Percentiles rank a stretch among this genome's conserved stretches.
These are phyloP conservation scores for Pristionchus exspectatus DNA, from an alignment of 2,888 invertebrate species.

Conservation along the genomic window DNA sequence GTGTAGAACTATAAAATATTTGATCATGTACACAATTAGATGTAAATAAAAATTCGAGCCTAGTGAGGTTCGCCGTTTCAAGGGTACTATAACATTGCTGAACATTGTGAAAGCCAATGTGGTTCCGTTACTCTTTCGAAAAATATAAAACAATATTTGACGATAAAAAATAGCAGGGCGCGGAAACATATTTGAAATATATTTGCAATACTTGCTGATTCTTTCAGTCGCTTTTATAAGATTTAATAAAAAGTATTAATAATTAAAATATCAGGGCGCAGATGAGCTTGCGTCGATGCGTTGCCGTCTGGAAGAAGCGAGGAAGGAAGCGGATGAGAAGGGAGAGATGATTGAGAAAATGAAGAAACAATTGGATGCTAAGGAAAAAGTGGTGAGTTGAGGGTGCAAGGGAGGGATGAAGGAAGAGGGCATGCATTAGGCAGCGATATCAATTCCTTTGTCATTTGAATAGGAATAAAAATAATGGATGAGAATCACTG, in stretches of 20 bases:
- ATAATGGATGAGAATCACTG: too few relatives aligned
- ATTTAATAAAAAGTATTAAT: too few relatives aligned
- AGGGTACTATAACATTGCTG: too few relatives aligned
- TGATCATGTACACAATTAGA: too few relatives aligned
- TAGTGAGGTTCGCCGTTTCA: too few relatives aligned
- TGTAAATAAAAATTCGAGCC: too few relatives aligned
- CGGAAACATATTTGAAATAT: too few relatives aligned
- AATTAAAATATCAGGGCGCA: conserved; percentile 56
- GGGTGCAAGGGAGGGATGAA: background rate
- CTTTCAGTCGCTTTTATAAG: background rate
- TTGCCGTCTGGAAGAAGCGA: conserved; percentile 57
- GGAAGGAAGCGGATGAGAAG: conserved; percentile 60
- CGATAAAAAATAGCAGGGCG: too few relatives aligned
- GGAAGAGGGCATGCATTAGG: background rate
- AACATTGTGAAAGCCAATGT: too few relatives aligned
- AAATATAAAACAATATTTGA: too few relatives aligned
- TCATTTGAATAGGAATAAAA: background rate
- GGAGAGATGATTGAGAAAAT: conserved; percentile 55
- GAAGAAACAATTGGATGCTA: conserved; percentile 21
- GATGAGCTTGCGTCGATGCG: conserved; percentile 62
- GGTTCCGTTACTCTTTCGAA: too few relatives aligned
- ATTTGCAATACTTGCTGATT: background rate
- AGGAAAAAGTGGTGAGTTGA: conserved; percentile 48
- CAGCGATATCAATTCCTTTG: background rate
- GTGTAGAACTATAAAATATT: too few relatives aligned